Conservation (phyloP, 30 jellyfish, hydroid and myxozoan species). For the Calvadosia cruxmelitensis region DNA sequence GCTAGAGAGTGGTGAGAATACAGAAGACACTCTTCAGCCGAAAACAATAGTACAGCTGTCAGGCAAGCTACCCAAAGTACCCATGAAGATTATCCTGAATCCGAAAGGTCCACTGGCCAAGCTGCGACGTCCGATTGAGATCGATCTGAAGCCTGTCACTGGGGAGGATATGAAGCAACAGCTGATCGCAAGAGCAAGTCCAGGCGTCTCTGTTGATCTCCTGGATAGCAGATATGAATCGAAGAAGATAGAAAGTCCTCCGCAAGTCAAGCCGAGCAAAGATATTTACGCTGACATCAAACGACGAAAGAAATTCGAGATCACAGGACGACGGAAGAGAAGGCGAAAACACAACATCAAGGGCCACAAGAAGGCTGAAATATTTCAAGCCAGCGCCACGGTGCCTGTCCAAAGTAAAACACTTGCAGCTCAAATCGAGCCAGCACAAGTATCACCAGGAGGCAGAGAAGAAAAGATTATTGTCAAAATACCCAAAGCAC, state of each 20-base stretch:
- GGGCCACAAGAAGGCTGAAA: background rate
- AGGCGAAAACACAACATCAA: background rate
- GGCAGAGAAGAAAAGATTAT: background rate
- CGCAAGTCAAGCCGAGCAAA: background rate
- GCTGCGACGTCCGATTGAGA: slow-evolving; percentile 76
- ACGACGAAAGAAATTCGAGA: slow-evolving; percentile 1
- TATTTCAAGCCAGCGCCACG: background rate
- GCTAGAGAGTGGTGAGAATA: background rate
- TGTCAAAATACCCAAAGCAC: background rate
- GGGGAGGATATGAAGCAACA: slow-evolving; percentile 47
- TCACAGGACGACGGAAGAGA: background rate
- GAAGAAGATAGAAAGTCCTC: slow-evolving; percentile 1
- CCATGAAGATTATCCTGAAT: slow-evolving; percentile 84
- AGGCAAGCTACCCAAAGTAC: slow-evolving; percentile 94
- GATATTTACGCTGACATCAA: slow-evolving; percentile 12
- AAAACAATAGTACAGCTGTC: slow-evolving; percentile 80
- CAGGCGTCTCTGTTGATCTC: slow-evolving; percentile 71
- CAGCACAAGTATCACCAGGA: background rate
- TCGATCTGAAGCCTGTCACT: slow-evolving; percentile 79
- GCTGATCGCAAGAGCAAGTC: slow-evolving; percentile 72
- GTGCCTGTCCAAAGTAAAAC: background rate
- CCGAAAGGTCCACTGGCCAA: slow-evolving; percentile 96
- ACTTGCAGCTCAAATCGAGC: no score
- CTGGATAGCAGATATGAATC: slow-evolving; percentile 51
- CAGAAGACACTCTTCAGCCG: slow-evolving; percentile 44